Base-by-base conservation (phyloP, 1,140 invertebrate species). In the Euschistus heros region DNA sequence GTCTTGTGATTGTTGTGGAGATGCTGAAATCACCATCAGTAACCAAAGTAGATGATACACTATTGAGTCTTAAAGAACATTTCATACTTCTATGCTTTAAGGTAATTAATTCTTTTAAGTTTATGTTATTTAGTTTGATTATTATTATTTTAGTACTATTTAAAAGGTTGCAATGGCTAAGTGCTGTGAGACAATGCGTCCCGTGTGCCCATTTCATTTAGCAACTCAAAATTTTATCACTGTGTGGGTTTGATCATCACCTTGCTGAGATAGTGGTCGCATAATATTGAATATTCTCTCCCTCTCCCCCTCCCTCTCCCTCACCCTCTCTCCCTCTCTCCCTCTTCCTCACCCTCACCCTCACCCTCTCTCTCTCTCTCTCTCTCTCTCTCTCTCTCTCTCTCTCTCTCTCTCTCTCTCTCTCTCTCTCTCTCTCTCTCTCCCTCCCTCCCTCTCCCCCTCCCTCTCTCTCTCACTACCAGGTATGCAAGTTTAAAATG, bases 1-100 rank as follows among this genome's bases (percentile, higher is more conserved):
- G 78, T 67, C 60, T 79, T 0, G 70, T 64, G 20, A 78, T 79
- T 5, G 72, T 78, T 65, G 74, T 69, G n/a, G 63, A 68, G 15
- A 74, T 76, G 70, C 71, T 75, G 68, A 70, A 75, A 64, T 68
- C 69, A 18, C 63, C 69, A 26, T 72, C 73, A 17, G 68, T 79
- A 8, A 75, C 63, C n/a, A 61, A 63, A 7, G 62, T 78, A 44
- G 73, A 73, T 30, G 71, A 75, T n/a, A 75, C 73, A 15, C 69
- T 78, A n/a, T 71, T 73, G 66, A 75, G 69, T 69, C 68, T 78
- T 20, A 70, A 75, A 67, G 71, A 74, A 33, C 72, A 74, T 57
- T 66, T 77, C 24, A 72, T 70, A n/a, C 42, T 72, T 8, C 64
- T 70, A 59, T 73, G 69, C 69, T 67, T 73, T 22, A 66, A 74